Base-by-base conservation (phyloP, 2,113 vertebrate species). In the Labeo catla region DNA sequence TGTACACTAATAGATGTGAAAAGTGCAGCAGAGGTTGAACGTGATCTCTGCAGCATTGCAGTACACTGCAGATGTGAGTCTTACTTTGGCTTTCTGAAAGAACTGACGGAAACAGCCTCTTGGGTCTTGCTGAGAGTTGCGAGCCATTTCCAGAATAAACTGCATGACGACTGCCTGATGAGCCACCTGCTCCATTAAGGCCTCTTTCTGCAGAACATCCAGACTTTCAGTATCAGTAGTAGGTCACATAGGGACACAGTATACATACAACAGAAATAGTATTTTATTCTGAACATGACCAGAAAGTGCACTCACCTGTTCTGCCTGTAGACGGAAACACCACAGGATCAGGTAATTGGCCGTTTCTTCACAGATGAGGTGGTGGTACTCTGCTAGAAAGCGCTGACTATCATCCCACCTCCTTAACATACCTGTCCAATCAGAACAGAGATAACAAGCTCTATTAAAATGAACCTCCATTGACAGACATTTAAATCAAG, bases 41-140 rank as follows among this genome's bases (percentile, higher is more conserved):
- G 73, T 19, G 50, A 54, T 61, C 34, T 74, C 19, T 83, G 49
- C 4, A 57, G 50, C 6, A 59, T 11, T 59, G 36, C 77, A 81
- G 74, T 52, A 23, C 23, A 72, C 28, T 39, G 36, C 79, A 86
- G 50, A 39, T n/a, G 43, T 0, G 13, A 39, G 8, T 90, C 95
- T 96, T 95, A 99, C 98, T 97, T 98, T 99, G 93, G 97, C 97
- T 96, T 97, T 99, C 90, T 98, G 97, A 92, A 99, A 99, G 94
- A 99, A 99, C 68, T 98, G 95, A 87, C 98, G 96, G 93, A 99
- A 99, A 94, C 97, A 98, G 81, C 97, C 97, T 80, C 98, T 94
- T 66, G 98, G 98, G 93, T 99, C 98, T 92, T 97, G 96, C 88
- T 97, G 96, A 85, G 96, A 95, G 86, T 92, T 97, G 88, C 93